These are phyloP conservation scores for Tetraneura akinire DNA, from an alignment of 1,140 invertebrate species.

Conservation along the genomic window DNA sequence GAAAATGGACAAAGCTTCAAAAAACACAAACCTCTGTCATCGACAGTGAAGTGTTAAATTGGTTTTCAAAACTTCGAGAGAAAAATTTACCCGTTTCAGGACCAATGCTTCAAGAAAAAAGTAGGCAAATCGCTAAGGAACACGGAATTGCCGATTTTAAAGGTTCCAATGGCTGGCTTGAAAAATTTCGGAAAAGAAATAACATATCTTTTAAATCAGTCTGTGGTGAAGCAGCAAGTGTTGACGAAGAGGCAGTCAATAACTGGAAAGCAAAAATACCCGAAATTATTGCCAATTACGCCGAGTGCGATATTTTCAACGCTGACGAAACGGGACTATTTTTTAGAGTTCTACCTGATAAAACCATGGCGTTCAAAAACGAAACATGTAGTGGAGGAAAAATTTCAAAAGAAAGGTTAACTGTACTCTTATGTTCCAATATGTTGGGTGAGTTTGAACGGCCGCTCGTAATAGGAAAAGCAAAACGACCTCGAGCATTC, in stretches of 20 bases:
- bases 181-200: constrained; percentile 19
- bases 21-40: no score
- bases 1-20: no score
- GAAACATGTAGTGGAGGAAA: not conserved
- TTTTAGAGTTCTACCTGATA: constrained; percentile 13
- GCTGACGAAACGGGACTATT: not conserved
- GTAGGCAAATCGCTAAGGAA: no score
- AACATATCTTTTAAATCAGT: constrained; percentile 2
- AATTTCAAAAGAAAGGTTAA: not conserved
- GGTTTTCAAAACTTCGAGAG: no score
- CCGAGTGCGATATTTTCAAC: not conserved
- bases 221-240: not conserved
- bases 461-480: not conserved
- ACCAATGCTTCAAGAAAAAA: no score
- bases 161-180: not conserved
- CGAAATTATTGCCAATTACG: not conserved
- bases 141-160: no score
- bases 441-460: not conserved
- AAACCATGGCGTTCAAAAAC: constrained; percentile 14
- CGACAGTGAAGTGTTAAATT: no score
- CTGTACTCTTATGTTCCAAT: not conserved
- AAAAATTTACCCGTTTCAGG: no score
- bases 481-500: not conserved
- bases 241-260: not conserved
- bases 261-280: constrained; percentile 1